These are phyloP conservation scores for Thera obeliscata DNA, from an alignment of 2,888 invertebrate genomes.

Conservation along the genomic window DNA sequence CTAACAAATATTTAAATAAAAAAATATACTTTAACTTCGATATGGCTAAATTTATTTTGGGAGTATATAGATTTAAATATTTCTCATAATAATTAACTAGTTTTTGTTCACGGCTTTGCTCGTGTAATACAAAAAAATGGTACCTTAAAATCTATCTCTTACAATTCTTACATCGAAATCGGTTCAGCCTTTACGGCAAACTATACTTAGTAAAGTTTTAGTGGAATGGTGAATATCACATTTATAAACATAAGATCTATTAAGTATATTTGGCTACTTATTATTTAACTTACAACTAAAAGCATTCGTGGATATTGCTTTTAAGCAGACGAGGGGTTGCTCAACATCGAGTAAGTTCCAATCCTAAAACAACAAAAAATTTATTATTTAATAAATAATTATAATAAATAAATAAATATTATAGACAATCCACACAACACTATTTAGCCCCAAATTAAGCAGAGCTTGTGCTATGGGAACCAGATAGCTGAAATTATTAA, in stretches of 20 bases:
- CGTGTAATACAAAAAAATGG: too few relatives aligned
- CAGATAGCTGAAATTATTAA: too few relatives aligned
- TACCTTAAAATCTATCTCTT: background rate
- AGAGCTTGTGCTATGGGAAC: too few relatives aligned
- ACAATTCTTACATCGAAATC: background rate
- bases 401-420: too few relatives aligned
- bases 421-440: too few relatives aligned
- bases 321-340: background rate
- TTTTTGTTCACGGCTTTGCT: too few relatives aligned
- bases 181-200: background rate
- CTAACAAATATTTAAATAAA: too few relatives aligned
- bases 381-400: too few relatives aligned
- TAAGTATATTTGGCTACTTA: slow-evolving; percentile 24
- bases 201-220: background rate
- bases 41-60: too few relatives aligned
- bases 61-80: too few relatives aligned
- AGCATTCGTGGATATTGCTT: background rate
- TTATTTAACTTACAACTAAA: slow-evolving; percentile 1
- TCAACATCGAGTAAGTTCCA: slow-evolving; percentile 47
- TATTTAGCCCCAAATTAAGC: too few relatives aligned
- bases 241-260: slow-evolving; percentile 5
- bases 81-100: background rate
- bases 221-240: slow-evolving; percentile 25
- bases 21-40: too few relatives aligned
- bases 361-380: slow-evolving; percentile 47